These are phyloP conservation scores for Nerophis lumbriciformis DNA, from an alignment of 2,113 vertebrate genomes.

Conservation along the genomic window DNA sequence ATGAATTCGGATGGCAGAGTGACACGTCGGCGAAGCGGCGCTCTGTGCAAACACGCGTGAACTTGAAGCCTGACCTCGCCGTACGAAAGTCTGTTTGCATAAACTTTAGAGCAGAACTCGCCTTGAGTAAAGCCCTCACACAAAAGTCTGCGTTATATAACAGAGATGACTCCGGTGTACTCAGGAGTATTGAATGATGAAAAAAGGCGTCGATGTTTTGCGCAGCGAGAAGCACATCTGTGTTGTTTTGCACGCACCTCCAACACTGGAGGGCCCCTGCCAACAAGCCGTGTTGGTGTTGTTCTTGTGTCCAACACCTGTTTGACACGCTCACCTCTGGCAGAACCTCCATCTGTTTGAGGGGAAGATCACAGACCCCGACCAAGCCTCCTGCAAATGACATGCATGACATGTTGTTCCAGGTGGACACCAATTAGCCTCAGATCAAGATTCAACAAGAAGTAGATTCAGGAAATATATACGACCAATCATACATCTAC, in stretches of 20 bases:
- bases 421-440: slow-evolving; percentile 47
- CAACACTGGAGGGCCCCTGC: slow-evolving; percentile 14
- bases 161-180: slow-evolving; percentile 10
- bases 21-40: background rate
- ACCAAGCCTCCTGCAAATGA: slow-evolving; percentile 25
- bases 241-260: slow-evolving; percentile 28
- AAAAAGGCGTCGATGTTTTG: slow-evolving; percentile 5
- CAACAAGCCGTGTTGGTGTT: slow-evolving; percentile 25
- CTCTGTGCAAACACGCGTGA: slow-evolving; percentile 27
- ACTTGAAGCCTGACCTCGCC: slow-evolving; percentile 12
- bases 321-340: slow-evolving; percentile 19
- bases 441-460: background rate
- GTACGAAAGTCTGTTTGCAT: slow-evolving; percentile 36
- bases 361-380: slow-evolving; percentile 25
- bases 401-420: slow-evolving; percentile 36
- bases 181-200: background rate
- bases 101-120: slow-evolving; percentile 26
- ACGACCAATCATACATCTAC: too few relatives aligned
- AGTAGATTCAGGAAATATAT: too few relatives aligned
- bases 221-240: slow-evolving; percentile 37
- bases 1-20: background rate
- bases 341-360: slow-evolving; percentile 23
- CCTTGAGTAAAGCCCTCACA: slow-evolving; percentile 36
- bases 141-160: slow-evolving; percentile 34
- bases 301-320: slow-evolving; percentile 43